Evolutionary conservation across 2,797 vertebrate genomes (phyloP), one percentile per base, ranked within the genome.

Genomic region (Galagoides demidoff): DNA sequence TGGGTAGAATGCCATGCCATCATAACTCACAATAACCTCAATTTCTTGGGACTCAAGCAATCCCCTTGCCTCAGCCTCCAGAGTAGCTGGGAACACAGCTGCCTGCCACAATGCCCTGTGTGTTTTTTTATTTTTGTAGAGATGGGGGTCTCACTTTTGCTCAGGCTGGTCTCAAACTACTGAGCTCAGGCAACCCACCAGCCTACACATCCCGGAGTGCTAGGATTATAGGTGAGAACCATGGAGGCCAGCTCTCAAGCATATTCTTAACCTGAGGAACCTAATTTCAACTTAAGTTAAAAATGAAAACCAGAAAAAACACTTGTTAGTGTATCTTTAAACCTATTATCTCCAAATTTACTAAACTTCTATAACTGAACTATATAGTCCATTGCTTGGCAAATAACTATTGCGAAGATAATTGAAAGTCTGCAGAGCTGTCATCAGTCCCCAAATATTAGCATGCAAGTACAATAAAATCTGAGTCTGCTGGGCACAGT

Each of bases 191-290:
- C 39, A 43, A 43, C 39, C 39, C 39, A 43, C 39, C 39, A 43
- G 39, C 39, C 39, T 43, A 43, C 39, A 7, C 6, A 43, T 43
- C 39, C 7, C 6, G 7, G 39, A 43, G 39, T 43, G 39, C 39
- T 45, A 45, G 10, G 45, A 49, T 49, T 13, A 49, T 49, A 49
- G 45, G 9, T 14, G 12, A 49, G 45, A 49, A 49, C 45, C 45
- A 49, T 43, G 39, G 39, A 43, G 39, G 39, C 39, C 39, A 43
- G 39, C 39, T 43, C 39, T 66, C 49, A 94, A 85, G 29, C 87
- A 96, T 45, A 93, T 55, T 97, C 82, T 88, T 90, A 7, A 94
- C 95, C 52, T 85, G 16, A 90, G 61, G 25, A 71, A 49, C 25
- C 29, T 70, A 49, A 94, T 83, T 95, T 29, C n/a, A 96, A 86